Base-by-base conservation (phyloP, 2,888 invertebrate species). In the Myathropa florea region DNA sequence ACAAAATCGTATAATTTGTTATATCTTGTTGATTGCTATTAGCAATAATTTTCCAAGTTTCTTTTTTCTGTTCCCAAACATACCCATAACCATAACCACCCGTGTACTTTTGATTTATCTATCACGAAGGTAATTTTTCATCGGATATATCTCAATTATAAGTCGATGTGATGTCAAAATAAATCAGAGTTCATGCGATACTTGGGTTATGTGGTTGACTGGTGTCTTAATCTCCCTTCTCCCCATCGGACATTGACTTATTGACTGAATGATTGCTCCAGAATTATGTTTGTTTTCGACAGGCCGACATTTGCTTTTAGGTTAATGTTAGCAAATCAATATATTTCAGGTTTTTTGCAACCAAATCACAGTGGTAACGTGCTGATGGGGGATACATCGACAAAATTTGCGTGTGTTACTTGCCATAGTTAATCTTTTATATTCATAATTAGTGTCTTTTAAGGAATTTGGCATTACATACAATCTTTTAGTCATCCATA, bases 51-150 rank as follows among this genome's bases (percentile, higher is more conserved):
- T 78, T 70, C 23, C 73, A 10, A 26, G 33, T 75, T 79, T 71
- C 21, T 57, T 71, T 71, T 39, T 75, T 21, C 53, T 12, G 23
- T 33, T 30, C 23, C 64, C 64, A 75, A 39, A 70, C 61, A 67
- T 64, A 72, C 60, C 39, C 39, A 67, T 23, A 61, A 59, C 59
- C 28, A n/a, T 46, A 81, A 55, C 77, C 81, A 76, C 80, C 81
- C 76, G 76, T 76, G 70, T 82, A 57, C 71, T 68, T 88, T 87
- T 89, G 89, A 89, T 89, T 89, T 88, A 88, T 89, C 88, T 85
- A 88, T 88, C 88, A 89, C 89, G 89, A 89, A 80, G 87, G 87
- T 88, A 83, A 89, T 89, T 89, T 89, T 89, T 89, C 89, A 89
- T 88, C 76, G 88, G 88, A 88, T 88, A 82, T 86, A 89, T 89